Percentiles rank a stretch among this genome's conserved stretches.
phyloP scores from a whole-genome alignment of 2,113 vertebrate species.

The Tychaedon coryphoeus region DNA sequence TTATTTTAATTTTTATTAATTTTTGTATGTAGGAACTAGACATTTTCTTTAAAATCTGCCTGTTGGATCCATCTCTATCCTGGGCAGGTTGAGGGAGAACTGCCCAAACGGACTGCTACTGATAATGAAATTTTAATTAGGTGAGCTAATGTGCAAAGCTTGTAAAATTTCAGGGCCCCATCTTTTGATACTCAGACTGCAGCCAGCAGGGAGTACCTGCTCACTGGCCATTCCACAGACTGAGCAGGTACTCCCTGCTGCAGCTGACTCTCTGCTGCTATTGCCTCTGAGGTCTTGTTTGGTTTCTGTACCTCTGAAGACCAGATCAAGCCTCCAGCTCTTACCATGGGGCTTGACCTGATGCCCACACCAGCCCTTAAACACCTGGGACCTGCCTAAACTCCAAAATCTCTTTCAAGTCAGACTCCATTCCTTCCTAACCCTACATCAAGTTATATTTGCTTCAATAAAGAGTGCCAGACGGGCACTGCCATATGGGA shows the following conservation, averaged over 20 bases:
- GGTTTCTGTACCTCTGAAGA: not conserved
- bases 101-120: not conserved
- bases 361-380: not conserved
- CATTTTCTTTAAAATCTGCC: not conserved
- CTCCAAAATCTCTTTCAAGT: not conserved
- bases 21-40: not conserved
- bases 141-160: not conserved
- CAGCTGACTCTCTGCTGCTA: accelerated
- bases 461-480: not conserved
- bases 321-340: not conserved
- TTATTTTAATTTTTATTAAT: not conserved
- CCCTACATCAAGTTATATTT: not conserved
- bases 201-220: not conserved
- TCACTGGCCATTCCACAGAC: not conserved
- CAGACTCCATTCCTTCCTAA: not conserved
- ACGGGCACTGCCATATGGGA: accelerated
- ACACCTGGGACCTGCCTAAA: not conserved
- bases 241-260: not conserved
- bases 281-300: not conserved
- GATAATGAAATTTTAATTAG: not conserved
- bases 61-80: not conserved
- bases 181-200: not conserved
- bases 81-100: not conserved
- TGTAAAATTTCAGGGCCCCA: not conserved
- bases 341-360: not conserved